Conservation (phyloP, 92 coral and sea anemone species). For the Epizoanthus stellaris region DNA sequence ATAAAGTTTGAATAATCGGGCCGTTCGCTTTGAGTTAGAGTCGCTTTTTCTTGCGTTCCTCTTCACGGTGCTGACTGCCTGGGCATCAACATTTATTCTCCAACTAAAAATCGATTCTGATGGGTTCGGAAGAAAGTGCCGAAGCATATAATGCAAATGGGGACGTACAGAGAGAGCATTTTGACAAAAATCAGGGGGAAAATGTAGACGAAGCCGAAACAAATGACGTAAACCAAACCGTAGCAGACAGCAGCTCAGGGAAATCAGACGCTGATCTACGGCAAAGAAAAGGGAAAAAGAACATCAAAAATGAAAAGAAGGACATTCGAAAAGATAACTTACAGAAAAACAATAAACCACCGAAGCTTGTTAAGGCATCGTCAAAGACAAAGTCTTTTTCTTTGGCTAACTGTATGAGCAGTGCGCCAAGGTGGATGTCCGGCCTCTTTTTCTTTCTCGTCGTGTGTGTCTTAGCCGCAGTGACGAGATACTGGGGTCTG, state of each 20-base stretch:
- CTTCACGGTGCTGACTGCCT: not conserved
- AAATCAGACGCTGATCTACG: constrained; percentile 56
- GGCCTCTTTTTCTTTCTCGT: constrained; percentile 24
- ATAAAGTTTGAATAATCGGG: not conserved
- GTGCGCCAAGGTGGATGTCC: constrained; percentile 13
- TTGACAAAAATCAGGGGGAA: constrained; percentile 15
- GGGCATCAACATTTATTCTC: not conserved
- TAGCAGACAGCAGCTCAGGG: constrained; percentile 4
- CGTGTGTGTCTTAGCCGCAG: constrained; percentile 26
- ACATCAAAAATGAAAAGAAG: constrained; percentile 26
- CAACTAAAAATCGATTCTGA: not conserved
- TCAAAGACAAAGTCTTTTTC: constrained; percentile 2
- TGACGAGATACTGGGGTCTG: constrained; percentile 29
- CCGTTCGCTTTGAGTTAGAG: not conserved
- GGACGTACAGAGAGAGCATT: constrained; percentile 24
- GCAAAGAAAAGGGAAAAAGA: constrained; percentile 48
- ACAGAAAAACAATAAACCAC: constrained; percentile 29
- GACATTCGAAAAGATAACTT: constrained; percentile 27
- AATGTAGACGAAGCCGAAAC: constrained; percentile 5
- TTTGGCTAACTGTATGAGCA: not conserved
- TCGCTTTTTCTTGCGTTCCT: not conserved
- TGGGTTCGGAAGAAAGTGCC: constrained; percentile 66
- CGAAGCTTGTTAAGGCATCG: not conserved
- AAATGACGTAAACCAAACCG: constrained; percentile 14
- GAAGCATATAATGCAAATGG: constrained; percentile 40